Evolutionary conservation across 2,797 vertebrate genomes (phyloP).

Genomic region (Acropternis orthonyx): DNA sequence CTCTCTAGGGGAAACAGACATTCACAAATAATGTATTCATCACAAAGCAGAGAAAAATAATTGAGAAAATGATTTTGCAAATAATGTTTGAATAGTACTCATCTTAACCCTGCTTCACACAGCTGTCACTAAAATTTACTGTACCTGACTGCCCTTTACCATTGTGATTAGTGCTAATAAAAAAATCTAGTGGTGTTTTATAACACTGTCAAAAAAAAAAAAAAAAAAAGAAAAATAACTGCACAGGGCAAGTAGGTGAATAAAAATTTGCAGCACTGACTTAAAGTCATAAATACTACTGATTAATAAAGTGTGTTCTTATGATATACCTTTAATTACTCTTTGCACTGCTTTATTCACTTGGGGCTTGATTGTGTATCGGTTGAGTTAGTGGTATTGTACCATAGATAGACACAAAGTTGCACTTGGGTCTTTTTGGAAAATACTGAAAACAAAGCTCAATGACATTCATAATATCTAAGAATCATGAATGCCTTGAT

Average conservation of each 20-base stretch:
- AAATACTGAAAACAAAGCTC: background rate
- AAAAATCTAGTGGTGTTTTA: conserved; percentile 14
- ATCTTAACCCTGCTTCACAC: background rate
- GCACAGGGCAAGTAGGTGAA: background rate
- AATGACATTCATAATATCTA: background rate
- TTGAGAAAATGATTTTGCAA: background rate
- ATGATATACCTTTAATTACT: background rate
- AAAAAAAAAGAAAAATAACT: background rate
- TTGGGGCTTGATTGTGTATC: background rate
- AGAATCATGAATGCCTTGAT: background rate
- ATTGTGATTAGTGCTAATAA: background rate
- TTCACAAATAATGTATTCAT: background rate
- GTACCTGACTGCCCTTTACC: background rate
- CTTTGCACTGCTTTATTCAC: background rate
- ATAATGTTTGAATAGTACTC: background rate
- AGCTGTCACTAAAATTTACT: conserved; percentile 24
- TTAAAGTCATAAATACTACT: conserved; percentile 17
- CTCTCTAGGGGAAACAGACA: background rate
- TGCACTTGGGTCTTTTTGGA: accelerated
- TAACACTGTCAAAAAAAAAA: background rate
- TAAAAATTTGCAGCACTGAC: conserved; percentile 9
- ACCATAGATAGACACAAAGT: background rate
- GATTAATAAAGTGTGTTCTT: background rate
- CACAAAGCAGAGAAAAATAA: background rate
- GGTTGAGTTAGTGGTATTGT: background rate